Base-by-base conservation (phyloP, 2,113 vertebrate species). In the Hyperoodon ampullatus region DNA sequence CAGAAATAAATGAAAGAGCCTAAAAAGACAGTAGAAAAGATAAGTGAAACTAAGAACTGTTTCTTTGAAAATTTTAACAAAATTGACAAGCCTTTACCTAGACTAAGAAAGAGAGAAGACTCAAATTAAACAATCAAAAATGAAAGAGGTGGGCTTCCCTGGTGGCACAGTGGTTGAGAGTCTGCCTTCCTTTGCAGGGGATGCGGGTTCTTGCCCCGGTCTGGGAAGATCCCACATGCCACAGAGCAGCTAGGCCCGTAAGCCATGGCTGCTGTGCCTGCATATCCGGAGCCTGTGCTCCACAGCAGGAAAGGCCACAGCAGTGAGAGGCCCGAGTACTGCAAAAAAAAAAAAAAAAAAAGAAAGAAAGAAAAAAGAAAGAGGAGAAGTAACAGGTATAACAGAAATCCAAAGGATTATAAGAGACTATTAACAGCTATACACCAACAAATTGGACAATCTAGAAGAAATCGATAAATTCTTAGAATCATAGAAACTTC, bases 211-310 rank as follows among this genome's bases (percentile, higher is more conserved):
- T 39, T 39, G 39, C 39, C 39, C 39, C 39, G 3, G 39, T 39
- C 39, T 3, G 39, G 39, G 39, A 39, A 39, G 39, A 39, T 39
- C 39, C 39, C 39, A 39, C 39, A 39, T 47, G 47, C 47, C 47
- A 0, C 0, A 0, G 47, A 12, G 11, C 47, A 11, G 2, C 47
- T 12, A 11, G 47, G 47, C 47, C 47, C 47, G 1, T 47, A 0
- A 47, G 47, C 11, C 47, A 12, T 47, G 47, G 47, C 47, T 2
- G 2, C 47, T 47, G 47, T 10, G 11, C 47, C 47, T 47, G 47
- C 11, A 2, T 11, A 11, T 12, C 47, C 47, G 12, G 47, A 47
- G 47, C 47, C 47, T 47, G 47, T 47, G 47, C 47, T 47, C 47
- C 11, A 0, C 47, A 47, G 47, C 11, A 2, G 47, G 11, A 47